A percentile compares a stretch with the other conserved stretches of the same genome.
These are phyloP conservation scores for Polypterus senegalus DNA, from an alignment of 2,113 vertebrate genomes.

Conservation along the genomic window DNA sequence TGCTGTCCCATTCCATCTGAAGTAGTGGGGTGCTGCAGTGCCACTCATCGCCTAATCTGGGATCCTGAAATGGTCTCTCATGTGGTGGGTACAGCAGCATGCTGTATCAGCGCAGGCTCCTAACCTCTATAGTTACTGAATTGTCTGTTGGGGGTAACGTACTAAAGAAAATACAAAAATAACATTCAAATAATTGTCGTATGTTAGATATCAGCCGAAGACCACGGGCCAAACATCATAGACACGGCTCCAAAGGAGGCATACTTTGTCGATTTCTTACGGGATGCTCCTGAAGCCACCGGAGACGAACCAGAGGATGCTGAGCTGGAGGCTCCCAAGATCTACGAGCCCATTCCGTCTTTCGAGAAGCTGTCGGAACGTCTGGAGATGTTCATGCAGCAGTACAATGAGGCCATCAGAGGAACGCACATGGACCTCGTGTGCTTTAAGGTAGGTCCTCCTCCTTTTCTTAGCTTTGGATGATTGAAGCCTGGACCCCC, in stretches of 20 bases:
- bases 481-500: too few relatives aligned
- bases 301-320: slow-evolving; percentile 56
- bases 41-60: too few relatives aligned
- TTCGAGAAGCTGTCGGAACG: slow-evolving; percentile 49
- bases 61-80: too few relatives aligned
- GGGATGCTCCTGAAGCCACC: slow-evolving; percentile 47
- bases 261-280: slow-evolving; percentile 70
- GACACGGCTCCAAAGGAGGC: slow-evolving; percentile 34
- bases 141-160: too few relatives aligned
- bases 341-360: slow-evolving; percentile 61
- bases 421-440: slow-evolving; percentile 65
- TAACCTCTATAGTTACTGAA: too few relatives aligned
- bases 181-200: too few relatives aligned
- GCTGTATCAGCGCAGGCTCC: too few relatives aligned
- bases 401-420: slow-evolving; percentile 61
- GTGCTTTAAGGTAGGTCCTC: slow-evolving; percentile 57
- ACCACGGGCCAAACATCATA: slow-evolving; percentile 42
- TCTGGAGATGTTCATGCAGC: slow-evolving; percentile 46
- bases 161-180: too few relatives aligned
- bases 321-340: slow-evolving; percentile 55
- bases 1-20: too few relatives aligned
- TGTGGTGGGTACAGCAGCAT: too few relatives aligned
- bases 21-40: too few relatives aligned
- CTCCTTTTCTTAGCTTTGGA: too few relatives aligned
- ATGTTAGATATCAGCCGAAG: slow-evolving; percentile 28